Base-by-base conservation (phyloP, 2,888 invertebrate species). In the Microchrysa polita region DNA sequence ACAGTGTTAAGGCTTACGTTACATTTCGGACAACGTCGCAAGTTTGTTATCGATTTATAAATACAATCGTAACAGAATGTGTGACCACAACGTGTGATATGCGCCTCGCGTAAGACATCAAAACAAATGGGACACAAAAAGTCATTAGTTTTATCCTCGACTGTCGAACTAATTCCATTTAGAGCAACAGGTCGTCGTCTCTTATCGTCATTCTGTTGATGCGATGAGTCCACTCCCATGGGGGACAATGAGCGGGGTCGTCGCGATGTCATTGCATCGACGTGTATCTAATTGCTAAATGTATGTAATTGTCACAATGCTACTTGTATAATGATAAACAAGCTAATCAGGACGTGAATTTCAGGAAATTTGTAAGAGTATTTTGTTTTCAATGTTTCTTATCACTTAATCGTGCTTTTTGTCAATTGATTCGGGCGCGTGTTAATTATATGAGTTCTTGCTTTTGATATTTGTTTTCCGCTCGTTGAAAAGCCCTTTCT, bases 41-140 rank as follows among this genome's bases (percentile, higher is more conserved):
- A 87, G 1, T 87, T 85, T 79, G 91, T 90, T 52, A 93, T 86
- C 1, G 91, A 89, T 77, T 88, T 88, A 20, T 86, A 84, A 65
- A 96, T 93, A 84, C 96, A 97, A 18, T 89, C 88, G 81, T 90
- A 91, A 84, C 97, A 97, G 86, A 94, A 97, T 1, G 95, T 95
- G 83, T 97, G 96, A 0, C 96, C 96, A 85, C 97, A 96, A 78
- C 92, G 90, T 0, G 96, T 96, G 80, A 96, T 94, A 83, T 95
- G 92, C 0, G 96, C 95, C 83, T 95, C 95, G 78, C 92, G 92
- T 75, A 96, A 94, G 63, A 94, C 86, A 83, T 95, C 93, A 84
- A 95, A 93, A 85, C 97, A 97, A 71, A 96, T 92, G 0, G 95
- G 94, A 82, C 96, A 93, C 69, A 89, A 85, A 77, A 87, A 87